A percentile compares a stretch with the other conserved stretches of the same genome.
phyloP scores from a whole-genome alignment of 1,140 invertebrate species.

The Euborellia annulipes region DNA sequence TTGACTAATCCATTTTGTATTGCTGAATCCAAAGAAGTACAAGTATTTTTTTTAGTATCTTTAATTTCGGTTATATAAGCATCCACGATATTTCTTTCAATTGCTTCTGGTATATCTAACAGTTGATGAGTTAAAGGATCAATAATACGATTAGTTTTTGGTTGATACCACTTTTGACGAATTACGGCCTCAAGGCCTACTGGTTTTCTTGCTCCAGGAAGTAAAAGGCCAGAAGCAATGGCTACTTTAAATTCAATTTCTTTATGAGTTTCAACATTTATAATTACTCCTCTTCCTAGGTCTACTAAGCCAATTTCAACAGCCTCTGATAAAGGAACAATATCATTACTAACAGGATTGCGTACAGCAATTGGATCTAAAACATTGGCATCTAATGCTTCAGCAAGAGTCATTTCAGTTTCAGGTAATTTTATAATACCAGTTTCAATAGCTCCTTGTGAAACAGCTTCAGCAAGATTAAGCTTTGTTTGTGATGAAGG shows the following conservation, averaged over 20 bases:
- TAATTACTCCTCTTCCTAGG: constrained; percentile 49
- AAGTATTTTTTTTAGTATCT: constrained; percentile 51
- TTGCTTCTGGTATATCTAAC: constrained; percentile 54
- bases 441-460: constrained; percentile 44
- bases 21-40: constrained; percentile 50
- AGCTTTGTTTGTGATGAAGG: constrained; percentile 17
- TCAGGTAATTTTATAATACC: constrained; percentile 31
- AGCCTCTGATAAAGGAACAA: constrained; percentile 53
- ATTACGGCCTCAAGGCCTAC: constrained; percentile 62
- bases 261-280: constrained; percentile 47
- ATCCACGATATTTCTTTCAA: constrained; percentile 64
- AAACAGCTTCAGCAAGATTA: constrained; percentile 12
- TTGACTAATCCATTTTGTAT: constrained; percentile 49
- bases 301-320: constrained; percentile 62
- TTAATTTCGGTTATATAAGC: constrained; percentile 66
- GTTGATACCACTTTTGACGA: constrained; percentile 50
- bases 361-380: constrained; percentile 56
- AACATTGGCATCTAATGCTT: constrained; percentile 53
- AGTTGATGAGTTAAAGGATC: constrained; percentile 52
- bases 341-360: constrained; percentile 51
- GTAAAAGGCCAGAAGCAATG: constrained; percentile 50
- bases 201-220: constrained; percentile 45
- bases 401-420: constrained; percentile 36
- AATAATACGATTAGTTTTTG: constrained; percentile 48
- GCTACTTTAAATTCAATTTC: constrained; percentile 51